Evolutionary conservation across 2,113 vertebrate species (phyloP), one percentile per base, ranked within the genome.

Genomic region (Mixornis gularis): DNA sequence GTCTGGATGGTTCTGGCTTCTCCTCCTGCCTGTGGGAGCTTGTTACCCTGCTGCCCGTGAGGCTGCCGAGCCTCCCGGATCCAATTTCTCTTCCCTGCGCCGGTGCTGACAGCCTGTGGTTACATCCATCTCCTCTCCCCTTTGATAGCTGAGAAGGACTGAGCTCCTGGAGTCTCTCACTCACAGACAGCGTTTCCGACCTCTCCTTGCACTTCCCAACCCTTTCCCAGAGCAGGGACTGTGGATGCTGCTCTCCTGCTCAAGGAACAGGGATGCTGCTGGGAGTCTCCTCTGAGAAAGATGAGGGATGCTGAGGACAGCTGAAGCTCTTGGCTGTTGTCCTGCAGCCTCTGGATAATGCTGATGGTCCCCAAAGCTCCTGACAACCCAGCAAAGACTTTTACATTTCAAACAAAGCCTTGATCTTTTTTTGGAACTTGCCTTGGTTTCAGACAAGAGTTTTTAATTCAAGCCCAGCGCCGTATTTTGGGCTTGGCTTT

Each of bases 381-480:
- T 74, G 94, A 85, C 68, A 88, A 29, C 80, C 71, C 70, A 30
- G 77, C 81, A n/a, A 81, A 89, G 94, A 70, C 90, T 85, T 90
- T 69, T 70, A 63, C 90, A 89, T 93, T 93, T 95, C 89, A 96
- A 80, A 94, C 34, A 82, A 76, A 95, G 82, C 94, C 93, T 96
- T 94, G 87, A 95, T 96, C 95, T 92, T 92, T 94, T 96, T 93
- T 93, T 94, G 92, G 93, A 84, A 6, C 93, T 90, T 56, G 89
- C 65, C 89, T 95, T 83, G 96, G 96, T 90, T 95, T 95, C 87
- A 87, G 74, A 92, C 85, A 43, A 90, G 93, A 90, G 93, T 94
- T 94, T 95, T 95, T 95, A 96, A 96, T 96, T 96, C 95, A 64
- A 94, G 65, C 87, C 85, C 85, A 69, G 92, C 49, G 1, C 90